These are phyloP conservation scores for Phasianus colchicus DNA, from an alignment of 2,113 vertebrate species.

Conservation along the genomic window DNA sequence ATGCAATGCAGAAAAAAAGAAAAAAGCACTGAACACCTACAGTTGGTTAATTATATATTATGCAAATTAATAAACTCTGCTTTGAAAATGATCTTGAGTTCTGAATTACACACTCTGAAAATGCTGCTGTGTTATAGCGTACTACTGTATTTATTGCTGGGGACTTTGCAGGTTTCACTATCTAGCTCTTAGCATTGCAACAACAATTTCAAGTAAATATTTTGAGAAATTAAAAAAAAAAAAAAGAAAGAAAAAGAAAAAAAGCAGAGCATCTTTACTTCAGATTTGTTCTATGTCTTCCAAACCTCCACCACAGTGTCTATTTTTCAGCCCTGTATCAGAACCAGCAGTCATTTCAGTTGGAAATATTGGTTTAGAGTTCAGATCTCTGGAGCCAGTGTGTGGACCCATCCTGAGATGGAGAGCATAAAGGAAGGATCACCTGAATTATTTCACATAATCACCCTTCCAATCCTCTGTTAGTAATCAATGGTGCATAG, in stretches of 20 bases:
- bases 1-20: not conserved
- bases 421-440: not conserved
- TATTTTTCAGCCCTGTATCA: not conserved
- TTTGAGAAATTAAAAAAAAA: not conserved
- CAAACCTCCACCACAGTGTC: rapidly evolving
- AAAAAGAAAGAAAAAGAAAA: not conserved
- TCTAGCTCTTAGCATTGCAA: not conserved
- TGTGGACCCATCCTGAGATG: not conserved
- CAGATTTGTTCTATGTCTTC: not conserved
- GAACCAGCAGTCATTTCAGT: rapidly evolving
- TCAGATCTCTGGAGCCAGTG: not conserved
- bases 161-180: not conserved
- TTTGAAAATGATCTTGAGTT: not conserved
- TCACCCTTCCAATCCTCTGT: not conserved
- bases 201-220: not conserved
- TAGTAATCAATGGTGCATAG: not conserved
- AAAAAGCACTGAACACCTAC: not conserved
- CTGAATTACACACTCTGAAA: not conserved
- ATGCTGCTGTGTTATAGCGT: not conserved
- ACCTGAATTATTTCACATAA: not conserved
- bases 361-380: not conserved
- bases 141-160: no score
- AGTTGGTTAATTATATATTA: not conserved
- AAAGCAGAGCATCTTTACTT: not conserved
- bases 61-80: not conserved